Evolutionary conservation across 2,797 vertebrate genomes (phyloP), one percentile per base, ranked within the genome.

Genomic region (Pyrocephalus nanus): DNA sequence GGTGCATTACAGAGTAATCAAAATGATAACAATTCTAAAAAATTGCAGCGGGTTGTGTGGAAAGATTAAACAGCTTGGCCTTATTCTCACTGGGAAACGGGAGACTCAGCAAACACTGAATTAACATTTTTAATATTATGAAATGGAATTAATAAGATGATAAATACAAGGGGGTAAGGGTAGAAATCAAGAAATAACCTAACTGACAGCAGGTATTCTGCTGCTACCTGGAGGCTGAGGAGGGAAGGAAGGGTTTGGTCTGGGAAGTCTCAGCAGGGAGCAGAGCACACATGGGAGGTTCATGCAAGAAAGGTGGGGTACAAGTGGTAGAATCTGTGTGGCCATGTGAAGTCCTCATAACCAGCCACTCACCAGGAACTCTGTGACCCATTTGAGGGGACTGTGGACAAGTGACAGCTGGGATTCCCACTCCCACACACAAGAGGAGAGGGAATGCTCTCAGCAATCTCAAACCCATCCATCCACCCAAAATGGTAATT

Each of bases 41-140:
- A 94, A 88, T 51, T 86, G 93, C 89, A 91, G 73, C 0, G 11
- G 73, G 75, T 69, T 94, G 78, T 43, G 66, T 11, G n/a, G 90
- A 70, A 92, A 96, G 96, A 96, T 97, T 96, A 93, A 97, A 96
- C 94, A 96, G 96, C 94, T 93, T 86, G 93, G 91, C 55, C 87
- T 92, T 91, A 67, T 47, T 85, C 96, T 96, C 93, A 1, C 78
- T 11, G 91, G 94, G 92, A 95, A 95, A 86, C 29, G 1, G 79
- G 40, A 97, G 91, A 80, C 89, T 95, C 61, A 19, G 93, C 91
- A 96, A 96, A 96, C 67, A 90, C 19, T 5, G 81, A 96, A 97
- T 97, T 97, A 97, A 96, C 92, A 97, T 97, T 97, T 97, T 92
- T 96, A 96, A 97, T 97, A 94, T 96, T 88, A 76, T 87, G 90